Base-by-base conservation (phyloP, 2,888 invertebrate species). In the Gortyna flavago region DNA sequence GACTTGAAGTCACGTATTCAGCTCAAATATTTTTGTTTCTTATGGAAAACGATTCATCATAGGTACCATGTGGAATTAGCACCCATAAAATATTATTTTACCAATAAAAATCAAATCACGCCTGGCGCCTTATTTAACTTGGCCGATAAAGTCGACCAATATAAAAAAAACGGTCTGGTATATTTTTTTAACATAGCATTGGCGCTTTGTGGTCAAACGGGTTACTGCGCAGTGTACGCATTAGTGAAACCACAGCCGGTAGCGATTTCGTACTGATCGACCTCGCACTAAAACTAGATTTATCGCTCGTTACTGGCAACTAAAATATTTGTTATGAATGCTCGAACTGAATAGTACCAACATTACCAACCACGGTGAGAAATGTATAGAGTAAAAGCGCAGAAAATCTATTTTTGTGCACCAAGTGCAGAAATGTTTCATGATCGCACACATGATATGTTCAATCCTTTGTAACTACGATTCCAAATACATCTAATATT, bases 221-320 rank as follows among this genome's bases (percentile, higher is more conserved):
- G 79, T 87, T 86, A 75, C 78, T 68, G 83, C 75, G 71, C 80
- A 75, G 79, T 86, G 78, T 75, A 74, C 76, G 75, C 72, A 86
- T 88, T 88, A 84, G 77, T 78, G 79, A 84, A 86, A 88, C 86
- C 84, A 85, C 86, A 87, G 89, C 89, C 93, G 92, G 93, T 93
- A 92, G 93, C 92, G 90, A 90, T 91, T 89, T 87, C 86, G 89
- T 88, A 91, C 91, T 90, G 91, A 93, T 92, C 92, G 93, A 91
- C 93, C 93, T 94, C 92, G 93, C 90, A 91, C 93, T 92, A 91
- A 92, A 94, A 93, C 93, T 91, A 94, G 93, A 95, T 95, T 94
- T 95, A 95, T 93, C 74, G 91, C 90, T 90, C 87, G 91, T 92
- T 92, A 91, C 89, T 86, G 85, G 83, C 89, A 89, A 89, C 92